Conservation (phyloP, 2,797 vertebrate genomes). For the Columba guinea region DNA sequence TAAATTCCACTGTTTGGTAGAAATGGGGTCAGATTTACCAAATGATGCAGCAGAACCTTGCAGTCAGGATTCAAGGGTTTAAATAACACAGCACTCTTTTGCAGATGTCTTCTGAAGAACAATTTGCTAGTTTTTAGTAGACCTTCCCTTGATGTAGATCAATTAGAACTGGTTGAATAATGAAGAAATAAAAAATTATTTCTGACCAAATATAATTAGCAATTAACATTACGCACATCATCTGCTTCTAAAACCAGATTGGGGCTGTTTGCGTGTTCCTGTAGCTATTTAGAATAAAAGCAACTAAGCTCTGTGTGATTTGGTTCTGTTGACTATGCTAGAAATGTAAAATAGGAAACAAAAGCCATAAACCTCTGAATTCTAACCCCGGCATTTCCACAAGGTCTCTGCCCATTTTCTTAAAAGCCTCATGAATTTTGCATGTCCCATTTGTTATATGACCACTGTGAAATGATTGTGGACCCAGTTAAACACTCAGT, state of each 20-base stretch:
- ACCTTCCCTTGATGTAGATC: not conserved
- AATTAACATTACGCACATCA: not conserved
- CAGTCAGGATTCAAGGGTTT: not conserved
- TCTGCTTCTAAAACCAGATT: not conserved
- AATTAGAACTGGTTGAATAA: not conserved
- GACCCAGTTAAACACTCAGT: not conserved
- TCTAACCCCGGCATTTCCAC: not conserved
- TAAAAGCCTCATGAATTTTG: not conserved
- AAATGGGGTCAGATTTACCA: slow-evolving; percentile 15
- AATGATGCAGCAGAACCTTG: not conserved
- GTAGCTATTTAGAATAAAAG: not conserved
- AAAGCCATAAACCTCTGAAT: not conserved
- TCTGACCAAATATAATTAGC: not conserved
- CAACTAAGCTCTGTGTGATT: not conserved
- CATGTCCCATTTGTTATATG: not conserved
- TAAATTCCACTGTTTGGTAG: slow-evolving; percentile 1
- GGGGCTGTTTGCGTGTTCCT: not conserved
- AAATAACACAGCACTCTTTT: not conserved
- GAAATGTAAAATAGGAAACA: not conserved
- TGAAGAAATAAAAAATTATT: not conserved
- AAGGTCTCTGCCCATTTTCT: not conserved
- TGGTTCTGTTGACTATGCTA: not conserved
- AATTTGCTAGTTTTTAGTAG: not conserved
- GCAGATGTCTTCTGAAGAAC: not conserved
- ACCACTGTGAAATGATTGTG: not conserved